A percentile compares a stretch with the other conserved stretches of the same genome.
Evolutionary conservation across 2,888 invertebrate genomes (phyloP).

Genomic region (Mylabris sibirica): DNA sequence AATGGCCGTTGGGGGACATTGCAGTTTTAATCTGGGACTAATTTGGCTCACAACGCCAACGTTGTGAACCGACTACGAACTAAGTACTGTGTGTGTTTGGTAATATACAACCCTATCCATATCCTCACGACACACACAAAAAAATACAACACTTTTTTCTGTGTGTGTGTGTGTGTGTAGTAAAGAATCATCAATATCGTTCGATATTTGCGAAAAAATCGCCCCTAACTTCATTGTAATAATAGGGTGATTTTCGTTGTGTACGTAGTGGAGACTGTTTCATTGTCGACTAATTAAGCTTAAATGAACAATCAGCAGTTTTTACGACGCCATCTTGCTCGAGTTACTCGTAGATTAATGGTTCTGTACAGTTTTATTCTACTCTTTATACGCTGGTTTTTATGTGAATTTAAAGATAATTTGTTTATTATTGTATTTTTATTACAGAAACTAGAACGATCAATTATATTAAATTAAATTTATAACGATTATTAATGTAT

Average conservation of each 20-base stretch:
- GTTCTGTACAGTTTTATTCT: slow-evolving; percentile 49
- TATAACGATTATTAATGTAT: background rate
- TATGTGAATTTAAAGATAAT: slow-evolving; percentile 48
- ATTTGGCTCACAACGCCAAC: slow-evolving; percentile 56
- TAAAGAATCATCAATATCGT: background rate
- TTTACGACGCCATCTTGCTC: slow-evolving; percentile 59
- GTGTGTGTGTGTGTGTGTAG: background rate
- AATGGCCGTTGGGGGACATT: slow-evolving; percentile 60
- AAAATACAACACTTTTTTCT: slow-evolving; percentile 24
- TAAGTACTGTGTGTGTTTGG: slow-evolving; percentile 38
- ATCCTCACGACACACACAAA: slow-evolving; percentile 2
- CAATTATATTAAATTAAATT: background rate
- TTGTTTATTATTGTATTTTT: slow-evolving; percentile 47
- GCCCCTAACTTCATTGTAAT: background rate
- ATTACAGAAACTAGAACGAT: background rate
- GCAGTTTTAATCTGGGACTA: slow-evolving; percentile 62
- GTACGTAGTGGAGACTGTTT: slow-evolving; percentile 47
- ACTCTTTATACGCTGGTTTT: slow-evolving; percentile 46
- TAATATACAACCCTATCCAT: slow-evolving; percentile 25
- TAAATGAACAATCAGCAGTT: slow-evolving; percentile 61
- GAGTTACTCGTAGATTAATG: slow-evolving; percentile 58
- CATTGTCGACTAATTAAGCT: slow-evolving; percentile 59
- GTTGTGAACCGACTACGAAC: slow-evolving; percentile 51
- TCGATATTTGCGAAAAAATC: background rate
- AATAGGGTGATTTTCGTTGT: background rate